Percentiles rank a stretch among this genome's conserved stretches.
Evolutionary conservation across 2,113 vertebrate genomes (phyloP).

Genomic region (Calonectris borealis): DNA sequence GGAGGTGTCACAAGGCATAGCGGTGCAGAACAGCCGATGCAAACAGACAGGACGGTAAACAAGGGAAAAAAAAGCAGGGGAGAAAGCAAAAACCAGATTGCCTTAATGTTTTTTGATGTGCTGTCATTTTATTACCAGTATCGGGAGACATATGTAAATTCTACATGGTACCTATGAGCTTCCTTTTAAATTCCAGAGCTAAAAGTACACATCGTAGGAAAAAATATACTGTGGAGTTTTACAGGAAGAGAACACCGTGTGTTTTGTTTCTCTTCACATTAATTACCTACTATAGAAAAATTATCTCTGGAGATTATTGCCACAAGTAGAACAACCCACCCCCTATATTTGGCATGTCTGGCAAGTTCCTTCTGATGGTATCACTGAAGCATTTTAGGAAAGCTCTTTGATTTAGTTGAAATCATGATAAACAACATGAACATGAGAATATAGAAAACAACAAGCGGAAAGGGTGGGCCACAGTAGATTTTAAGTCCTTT

Average conservation of each 20-base stretch:
- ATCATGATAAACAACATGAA: background rate
- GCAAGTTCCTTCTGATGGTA: background rate
- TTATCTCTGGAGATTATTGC: background rate
- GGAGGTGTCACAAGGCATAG: constrained; percentile 3
- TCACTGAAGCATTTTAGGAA: background rate
- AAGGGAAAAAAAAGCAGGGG: background rate
- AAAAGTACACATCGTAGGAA: background rate
- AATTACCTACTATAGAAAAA: background rate
- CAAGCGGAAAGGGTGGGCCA: background rate
- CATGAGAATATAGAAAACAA: background rate
- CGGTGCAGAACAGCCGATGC: background rate
- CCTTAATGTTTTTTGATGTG: constrained; percentile 43
- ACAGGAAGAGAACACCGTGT: background rate
- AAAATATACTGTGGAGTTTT: background rate
- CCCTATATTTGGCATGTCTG: background rate
- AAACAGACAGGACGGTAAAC: constrained; percentile 47
- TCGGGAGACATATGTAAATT: constrained; percentile 47
- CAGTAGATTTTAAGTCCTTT: background rate
- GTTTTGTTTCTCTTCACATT: background rate
- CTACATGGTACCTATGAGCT: background rate
- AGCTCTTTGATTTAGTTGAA: background rate
- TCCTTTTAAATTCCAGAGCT: constrained; percentile 2
- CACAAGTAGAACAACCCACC: background rate
- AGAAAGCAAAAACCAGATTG: constrained; percentile 27
- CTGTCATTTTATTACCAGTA: constrained; percentile 47